Conservation (phyloP, 2,113 vertebrate species). For the Chaetodon auriga region DNA sequence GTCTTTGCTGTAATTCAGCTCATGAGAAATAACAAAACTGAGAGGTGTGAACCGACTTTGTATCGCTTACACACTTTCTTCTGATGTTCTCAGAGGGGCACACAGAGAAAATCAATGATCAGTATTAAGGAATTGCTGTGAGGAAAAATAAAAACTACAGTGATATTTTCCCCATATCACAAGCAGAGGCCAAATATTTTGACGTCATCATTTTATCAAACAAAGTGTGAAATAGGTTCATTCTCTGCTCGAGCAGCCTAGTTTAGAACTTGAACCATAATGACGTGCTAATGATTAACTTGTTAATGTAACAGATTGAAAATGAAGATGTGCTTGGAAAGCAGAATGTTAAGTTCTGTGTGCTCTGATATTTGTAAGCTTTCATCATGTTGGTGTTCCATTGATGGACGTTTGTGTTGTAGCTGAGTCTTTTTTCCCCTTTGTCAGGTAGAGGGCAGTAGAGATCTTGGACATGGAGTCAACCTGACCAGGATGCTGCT, state of each 20-base stretch:
- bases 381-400: neutral
- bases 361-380: neutral
- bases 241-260: neutral
- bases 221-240: neutral
- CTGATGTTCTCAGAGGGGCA: neutral
- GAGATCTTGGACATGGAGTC: slow-evolving; percentile 21
- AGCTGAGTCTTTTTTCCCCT: slow-evolving; percentile 18
- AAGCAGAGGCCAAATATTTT: too few relatives aligned
- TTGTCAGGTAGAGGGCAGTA: slow-evolving; percentile 73
- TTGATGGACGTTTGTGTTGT: neutral
- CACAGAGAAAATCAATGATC: neutral
- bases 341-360: neutral
- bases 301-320: neutral
- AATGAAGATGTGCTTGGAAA: neutral
- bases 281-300: neutral
- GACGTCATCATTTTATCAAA: neutral
- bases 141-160: too few relatives aligned
- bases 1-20: neutral
- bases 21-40: neutral
- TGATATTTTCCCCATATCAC: too few relatives aligned
- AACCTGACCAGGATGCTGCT: neutral
- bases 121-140: too few relatives aligned
- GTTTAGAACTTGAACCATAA: neutral
- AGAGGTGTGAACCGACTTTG: too few relatives aligned
- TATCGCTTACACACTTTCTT: neutral